Evolutionary conservation across 2,888 invertebrate species (phyloP).

Genomic region (Acholoe squamosa): DNA sequence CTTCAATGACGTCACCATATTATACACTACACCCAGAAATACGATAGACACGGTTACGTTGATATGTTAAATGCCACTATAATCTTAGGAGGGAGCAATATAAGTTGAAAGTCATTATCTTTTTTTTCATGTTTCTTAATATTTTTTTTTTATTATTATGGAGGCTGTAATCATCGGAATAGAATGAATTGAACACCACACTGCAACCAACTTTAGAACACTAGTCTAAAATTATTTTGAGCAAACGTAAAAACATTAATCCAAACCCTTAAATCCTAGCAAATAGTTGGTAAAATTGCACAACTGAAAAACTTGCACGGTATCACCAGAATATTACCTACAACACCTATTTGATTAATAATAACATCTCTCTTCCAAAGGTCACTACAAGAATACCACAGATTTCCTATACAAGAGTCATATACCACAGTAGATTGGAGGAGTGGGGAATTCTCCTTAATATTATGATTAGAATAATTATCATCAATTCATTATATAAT

Average conservation of each 20-base stretch:
- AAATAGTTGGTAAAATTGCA: slow-evolving; percentile 52
- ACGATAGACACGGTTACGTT: slow-evolving; percentile 59
- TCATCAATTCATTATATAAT: slow-evolving; percentile 32
- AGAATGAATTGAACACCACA: slow-evolving; percentile 61
- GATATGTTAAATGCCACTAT: slow-evolving; percentile 64
- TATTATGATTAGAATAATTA: slow-evolving; percentile 50
- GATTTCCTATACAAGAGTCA: slow-evolving; percentile 61
- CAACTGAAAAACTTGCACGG: slow-evolving; percentile 58
- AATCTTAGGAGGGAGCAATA: slow-evolving; percentile 52
- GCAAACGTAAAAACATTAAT: slow-evolving; percentile 57
- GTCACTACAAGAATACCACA: slow-evolving; percentile 62
- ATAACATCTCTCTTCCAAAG: slow-evolving; percentile 44
- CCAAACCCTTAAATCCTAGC: slow-evolving; percentile 59
- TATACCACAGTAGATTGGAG: slow-evolving; percentile 62
- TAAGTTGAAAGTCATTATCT: slow-evolving; percentile 29
- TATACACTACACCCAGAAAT: slow-evolving; percentile 55
- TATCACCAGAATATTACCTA: slow-evolving; percentile 57
- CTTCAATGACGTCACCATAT: slow-evolving; percentile 52
- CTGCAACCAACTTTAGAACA: slow-evolving; percentile 58
- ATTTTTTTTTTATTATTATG: slow-evolving; percentile 5
- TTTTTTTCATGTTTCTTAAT: slow-evolving; percentile 45
- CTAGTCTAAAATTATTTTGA: slow-evolving; percentile 55
- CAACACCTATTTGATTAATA: slow-evolving; percentile 60
- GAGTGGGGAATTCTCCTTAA: slow-evolving; percentile 56
- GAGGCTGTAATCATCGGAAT: slow-evolving; percentile 49